A percentile compares a stretch with the other conserved stretches of the same genome.
These are phyloP conservation scores for Phycodurus eques DNA, from an alignment of 2,113 vertebrate genomes.

Conservation along the genomic window DNA sequence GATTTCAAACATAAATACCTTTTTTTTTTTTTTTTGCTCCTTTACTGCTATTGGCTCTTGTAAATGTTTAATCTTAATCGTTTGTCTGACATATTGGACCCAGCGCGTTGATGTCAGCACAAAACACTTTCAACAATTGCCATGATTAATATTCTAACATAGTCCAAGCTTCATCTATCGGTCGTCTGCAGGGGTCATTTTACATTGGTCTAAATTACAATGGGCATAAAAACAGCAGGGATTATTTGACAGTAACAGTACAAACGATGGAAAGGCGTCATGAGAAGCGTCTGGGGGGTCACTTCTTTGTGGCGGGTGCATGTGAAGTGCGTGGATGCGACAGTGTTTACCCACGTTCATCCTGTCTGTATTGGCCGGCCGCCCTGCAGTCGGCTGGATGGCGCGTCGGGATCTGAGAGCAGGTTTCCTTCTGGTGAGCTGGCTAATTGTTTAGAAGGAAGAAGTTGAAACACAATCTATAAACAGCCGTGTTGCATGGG, in stretches of 20 bases:
- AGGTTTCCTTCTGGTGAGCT: constrained; percentile 56
- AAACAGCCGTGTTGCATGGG: constrained; percentile 47
- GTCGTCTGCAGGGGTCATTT: constrained; percentile 85
- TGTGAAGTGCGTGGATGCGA: constrained; percentile 3
- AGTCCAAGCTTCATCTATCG: constrained; percentile 91
- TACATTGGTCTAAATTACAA: constrained; percentile 90
- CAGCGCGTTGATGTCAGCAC: constrained; percentile 84
- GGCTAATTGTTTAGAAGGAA: constrained; percentile 64
- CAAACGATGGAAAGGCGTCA: constrained; percentile 1
- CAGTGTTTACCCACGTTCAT: constrained; percentile 12
- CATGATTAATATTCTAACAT: constrained; percentile 91
- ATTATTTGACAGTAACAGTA: not conserved
- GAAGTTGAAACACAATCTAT: constrained; percentile 70
- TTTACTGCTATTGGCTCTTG: not conserved
- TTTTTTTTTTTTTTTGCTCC: not conserved
- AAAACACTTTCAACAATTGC: constrained; percentile 96
- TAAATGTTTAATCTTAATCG: not conserved
- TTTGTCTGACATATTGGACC: constrained; percentile 82
- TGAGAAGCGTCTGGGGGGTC: not conserved
- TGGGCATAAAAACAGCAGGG: constrained; percentile 83
- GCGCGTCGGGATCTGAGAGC: constrained; percentile 39
- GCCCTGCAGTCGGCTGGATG: constrained; percentile 28
- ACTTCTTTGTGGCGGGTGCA: not conserved
- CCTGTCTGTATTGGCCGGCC: not conserved
- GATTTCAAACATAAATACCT: not conserved